Evolutionary conservation across 92 coral and sea anemone species (phyloP), one percentile per base, ranked within the genome.

Genomic region (Palythoa caribaeorum): DNA sequence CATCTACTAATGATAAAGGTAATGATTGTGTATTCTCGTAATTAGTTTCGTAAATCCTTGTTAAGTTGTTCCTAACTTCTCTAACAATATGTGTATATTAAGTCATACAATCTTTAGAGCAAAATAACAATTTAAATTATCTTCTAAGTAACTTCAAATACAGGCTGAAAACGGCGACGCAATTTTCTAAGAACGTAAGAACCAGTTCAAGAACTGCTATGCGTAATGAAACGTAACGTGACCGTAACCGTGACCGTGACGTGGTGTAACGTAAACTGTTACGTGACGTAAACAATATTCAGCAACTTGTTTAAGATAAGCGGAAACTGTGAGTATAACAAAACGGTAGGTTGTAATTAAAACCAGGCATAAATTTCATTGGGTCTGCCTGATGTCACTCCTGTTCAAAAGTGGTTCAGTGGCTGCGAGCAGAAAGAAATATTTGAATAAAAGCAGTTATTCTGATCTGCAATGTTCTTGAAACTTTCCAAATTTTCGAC

Each of bases 221-320:
- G 65, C 71, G 88, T 90, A 73, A 20, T 40, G 84, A 89, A 72
- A 76, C 47, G 84, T 92, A 78, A 63, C 76, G 91, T 90, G 86
- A 73, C 35, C 88, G 78, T 90, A 17, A 72, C 71, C 52, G 88
- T 91, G 54, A 80, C 59, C 89, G 89, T 92, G 89, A 90, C 78
- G 71, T 86, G 90, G 51, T 79, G 90, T 92, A 87, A 80, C 84
- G 92, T 85, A 77, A 84, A 84, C 20, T 88, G 86, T 87, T 55
- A 77, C 71, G 59, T 55, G 37, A 40, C 88, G 65, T 77, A 40
- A 70, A 38, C 74, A 38, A 20, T 60, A 60, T 14, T 16, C 68
- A 16, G 68, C 20, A 16, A 60, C 68, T 14, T 60, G 68, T 63
- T n/a, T 66, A 40, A 63, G 47, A 20, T 81, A 81, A 66, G 1